phyloP scores from a whole-genome alignment of 2,113 vertebrate genomes.

The Cercopithecus mona region DNA sequence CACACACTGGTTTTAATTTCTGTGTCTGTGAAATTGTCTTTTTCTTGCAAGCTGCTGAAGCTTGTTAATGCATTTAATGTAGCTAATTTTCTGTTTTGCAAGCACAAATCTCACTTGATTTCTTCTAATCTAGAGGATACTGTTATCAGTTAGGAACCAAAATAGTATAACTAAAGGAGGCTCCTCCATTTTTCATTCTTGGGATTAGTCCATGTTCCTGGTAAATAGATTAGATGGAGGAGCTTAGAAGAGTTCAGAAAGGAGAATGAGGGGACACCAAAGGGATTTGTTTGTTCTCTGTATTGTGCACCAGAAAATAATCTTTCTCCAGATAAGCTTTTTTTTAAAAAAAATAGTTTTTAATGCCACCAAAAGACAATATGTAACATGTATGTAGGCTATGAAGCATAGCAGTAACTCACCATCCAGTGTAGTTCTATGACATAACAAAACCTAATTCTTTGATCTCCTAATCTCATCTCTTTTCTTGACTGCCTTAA shows the following conservation, averaged over 20 bases:
- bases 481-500: not conserved
- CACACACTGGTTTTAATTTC: not conserved
- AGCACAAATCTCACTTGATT: slow-evolving; percentile 65
- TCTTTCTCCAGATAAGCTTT: not conserved
- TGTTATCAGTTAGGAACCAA: slow-evolving; percentile 41
- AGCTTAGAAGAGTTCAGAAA: slow-evolving; percentile 32
- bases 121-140: slow-evolving; percentile 29
- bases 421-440: not conserved
- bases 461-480: not conserved
- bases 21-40: slow-evolving; percentile 2
- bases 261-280: not conserved
- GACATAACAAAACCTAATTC: not conserved
- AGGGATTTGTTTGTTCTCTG: not conserved
- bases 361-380: not conserved
- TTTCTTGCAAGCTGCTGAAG: not conserved
- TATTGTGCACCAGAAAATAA: not conserved
- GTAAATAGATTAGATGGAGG: slow-evolving; percentile 35
- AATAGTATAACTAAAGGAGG: not conserved
- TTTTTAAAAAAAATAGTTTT: not conserved
- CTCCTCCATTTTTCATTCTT: slow-evolving; percentile 26
- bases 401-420: not conserved
- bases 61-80: slow-evolving; percentile 31
- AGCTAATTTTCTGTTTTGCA: slow-evolving; percentile 66
- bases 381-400: not conserved
- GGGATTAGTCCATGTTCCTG: slow-evolving; percentile 22